phyloP scores from a whole-genome alignment of 2,888 invertebrate species.

The Amorpha juglandis region DNA sequence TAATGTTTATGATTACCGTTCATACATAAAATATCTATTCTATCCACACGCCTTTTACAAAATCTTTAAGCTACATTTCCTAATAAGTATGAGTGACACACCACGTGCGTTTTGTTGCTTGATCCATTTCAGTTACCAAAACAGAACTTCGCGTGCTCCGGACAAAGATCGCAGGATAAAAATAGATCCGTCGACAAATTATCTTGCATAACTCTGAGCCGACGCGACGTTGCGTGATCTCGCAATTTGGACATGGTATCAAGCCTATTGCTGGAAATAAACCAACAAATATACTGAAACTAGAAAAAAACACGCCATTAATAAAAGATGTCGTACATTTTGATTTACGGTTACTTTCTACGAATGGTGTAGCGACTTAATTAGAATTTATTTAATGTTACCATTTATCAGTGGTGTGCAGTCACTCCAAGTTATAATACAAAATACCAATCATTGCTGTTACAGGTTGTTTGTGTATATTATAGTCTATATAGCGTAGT shows the following conservation, averaged over 20 bases:
- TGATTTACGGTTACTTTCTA: conserved; percentile 37
- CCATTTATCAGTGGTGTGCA: background rate
- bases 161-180: conserved; percentile 34
- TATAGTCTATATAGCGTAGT: too few relatives aligned
- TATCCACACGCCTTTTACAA: background rate
- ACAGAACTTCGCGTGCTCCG: conserved; percentile 30
- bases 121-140: conserved; percentile 29
- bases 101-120: conserved; percentile 7
- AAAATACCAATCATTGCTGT: too few relatives aligned
- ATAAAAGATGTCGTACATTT: conserved; percentile 38
- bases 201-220: conserved; percentile 57
- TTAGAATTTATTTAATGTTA: background rate
- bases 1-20: too few relatives aligned
- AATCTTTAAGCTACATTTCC: background rate
- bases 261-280: conserved; percentile 68
- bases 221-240: conserved; percentile 53
- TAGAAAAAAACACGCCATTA: conserved; percentile 51
- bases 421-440: background rate
- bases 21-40: too few relatives aligned
- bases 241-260: conserved; percentile 64
- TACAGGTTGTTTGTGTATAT: too few relatives aligned
- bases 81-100: background rate
- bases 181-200: conserved; percentile 40
- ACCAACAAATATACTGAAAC: conserved; percentile 56
- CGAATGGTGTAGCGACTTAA: conserved; percentile 27